These are phyloP conservation scores for Drosophila meridiana DNA, from an alignment of 2,888 invertebrate genomes.

Conservation along the genomic window DNA sequence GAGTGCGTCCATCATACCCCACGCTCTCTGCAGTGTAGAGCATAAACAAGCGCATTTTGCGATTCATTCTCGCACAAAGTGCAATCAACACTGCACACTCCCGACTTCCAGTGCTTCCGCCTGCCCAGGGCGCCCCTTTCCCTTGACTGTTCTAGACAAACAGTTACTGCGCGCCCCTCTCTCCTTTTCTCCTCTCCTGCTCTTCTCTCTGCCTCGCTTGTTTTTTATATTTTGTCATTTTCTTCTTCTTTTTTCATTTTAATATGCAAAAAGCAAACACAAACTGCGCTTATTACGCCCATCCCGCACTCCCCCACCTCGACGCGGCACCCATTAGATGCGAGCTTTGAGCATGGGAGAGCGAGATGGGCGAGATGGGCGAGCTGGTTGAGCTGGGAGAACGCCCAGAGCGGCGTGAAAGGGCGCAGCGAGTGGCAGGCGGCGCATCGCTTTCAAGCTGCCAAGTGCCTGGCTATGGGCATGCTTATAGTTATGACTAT, in stretches of 20 bases:
- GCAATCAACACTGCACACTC: constrained; percentile 60
- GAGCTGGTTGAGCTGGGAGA: constrained; percentile 2
- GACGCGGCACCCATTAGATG: constrained; percentile 63
- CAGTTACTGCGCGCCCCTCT: neutral
- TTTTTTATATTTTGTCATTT: constrained; percentile 47
- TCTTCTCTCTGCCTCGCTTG: constrained; percentile 16
- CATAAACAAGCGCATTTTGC: constrained; percentile 48
- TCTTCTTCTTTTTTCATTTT: constrained; percentile 28
- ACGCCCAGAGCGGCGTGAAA: constrained; percentile 22
- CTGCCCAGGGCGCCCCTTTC: neutral
- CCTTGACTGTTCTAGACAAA: neutral
- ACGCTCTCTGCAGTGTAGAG: constrained; percentile 25
- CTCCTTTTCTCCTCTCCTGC: constrained; percentile 10
- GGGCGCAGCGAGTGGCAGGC: constrained; percentile 37
- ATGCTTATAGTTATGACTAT: constrained; percentile 38
- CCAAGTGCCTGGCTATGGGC: constrained; percentile 59
- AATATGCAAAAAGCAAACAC: constrained; percentile 56
- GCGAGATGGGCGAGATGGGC: constrained; percentile 8
- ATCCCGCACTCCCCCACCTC: constrained; percentile 3
- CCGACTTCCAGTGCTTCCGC: constrained; percentile 21
- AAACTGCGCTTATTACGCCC: constrained; percentile 76
- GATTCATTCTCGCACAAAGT: constrained; percentile 61
- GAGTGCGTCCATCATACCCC: constrained; percentile 22
- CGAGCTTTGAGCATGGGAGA: constrained; percentile 42
- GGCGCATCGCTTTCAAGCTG: constrained; percentile 48